phyloP scores from a whole-genome alignment of 2,113 vertebrate species.

The Arenaria interpres region DNA sequence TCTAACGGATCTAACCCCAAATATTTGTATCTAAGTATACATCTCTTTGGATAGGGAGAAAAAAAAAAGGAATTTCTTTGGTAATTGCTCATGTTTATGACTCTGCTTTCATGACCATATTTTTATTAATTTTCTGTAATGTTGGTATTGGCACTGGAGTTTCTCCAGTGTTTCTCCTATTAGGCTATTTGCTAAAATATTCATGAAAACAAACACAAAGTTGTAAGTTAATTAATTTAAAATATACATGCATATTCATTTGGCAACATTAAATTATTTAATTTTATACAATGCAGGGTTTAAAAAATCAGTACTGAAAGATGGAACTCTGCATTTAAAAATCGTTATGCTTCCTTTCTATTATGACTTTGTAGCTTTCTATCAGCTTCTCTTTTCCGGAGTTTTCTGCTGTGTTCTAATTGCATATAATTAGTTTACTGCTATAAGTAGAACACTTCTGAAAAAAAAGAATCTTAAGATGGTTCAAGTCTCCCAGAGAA shows the following conservation, averaged over 20 bases:
- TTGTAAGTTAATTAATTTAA: not conserved
- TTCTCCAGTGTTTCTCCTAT: not conserved
- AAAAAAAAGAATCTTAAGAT: not conserved
- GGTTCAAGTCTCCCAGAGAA: not conserved
- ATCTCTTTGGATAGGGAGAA: not conserved
- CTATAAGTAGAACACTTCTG: slow-evolving; percentile 13
- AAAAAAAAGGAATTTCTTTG: not conserved
- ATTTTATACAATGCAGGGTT: not conserved
- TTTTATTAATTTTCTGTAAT: not conserved
- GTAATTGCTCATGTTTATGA: not conserved
- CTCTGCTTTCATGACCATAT: not conserved
- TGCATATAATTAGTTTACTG: slow-evolving; percentile 41
- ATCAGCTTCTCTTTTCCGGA: not conserved
- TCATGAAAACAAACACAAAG: not conserved
- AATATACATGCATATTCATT: not conserved
- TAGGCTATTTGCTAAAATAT: not conserved
- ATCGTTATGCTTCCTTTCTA: not conserved
- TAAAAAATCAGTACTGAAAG: not conserved
- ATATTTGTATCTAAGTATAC: not conserved
- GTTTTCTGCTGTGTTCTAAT: slow-evolving; percentile 35
- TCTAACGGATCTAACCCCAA: not conserved
- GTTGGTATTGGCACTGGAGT: not conserved
- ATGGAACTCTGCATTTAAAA: not conserved
- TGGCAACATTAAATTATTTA: not conserved
- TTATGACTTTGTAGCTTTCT: not conserved